Conservation (phyloP, 2,888 invertebrate species). For the Hypsopygia costalis region DNA sequence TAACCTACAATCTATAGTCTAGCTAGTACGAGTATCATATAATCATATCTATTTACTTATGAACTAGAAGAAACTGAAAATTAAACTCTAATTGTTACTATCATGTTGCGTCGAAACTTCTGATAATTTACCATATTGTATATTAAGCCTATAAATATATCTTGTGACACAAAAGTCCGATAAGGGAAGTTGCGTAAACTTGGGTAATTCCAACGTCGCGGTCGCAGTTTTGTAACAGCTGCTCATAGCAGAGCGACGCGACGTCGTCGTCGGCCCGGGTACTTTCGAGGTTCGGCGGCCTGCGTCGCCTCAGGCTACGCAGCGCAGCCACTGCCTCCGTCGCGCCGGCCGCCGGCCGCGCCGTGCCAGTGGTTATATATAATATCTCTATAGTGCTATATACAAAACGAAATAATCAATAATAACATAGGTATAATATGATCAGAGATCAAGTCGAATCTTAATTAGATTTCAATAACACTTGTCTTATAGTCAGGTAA, state of each 20-base stretch:
- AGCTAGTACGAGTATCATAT: too few species aligned
- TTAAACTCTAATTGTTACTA: too few species aligned
- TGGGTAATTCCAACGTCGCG: constrained; percentile 48
- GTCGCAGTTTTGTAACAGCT: constrained; percentile 61
- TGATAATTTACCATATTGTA: constrained; percentile 2
- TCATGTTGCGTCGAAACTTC: not conserved
- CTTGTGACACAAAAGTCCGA: constrained; percentile 47
- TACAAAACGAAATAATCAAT: too few species aligned
- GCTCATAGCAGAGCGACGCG: constrained; percentile 25
- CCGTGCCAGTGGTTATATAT: constrained; percentile 6
- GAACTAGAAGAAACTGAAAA: too few species aligned
- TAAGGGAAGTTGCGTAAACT: constrained; percentile 64
- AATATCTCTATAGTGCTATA: too few species aligned
- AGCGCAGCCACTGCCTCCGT: constrained; percentile 16
- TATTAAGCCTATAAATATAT: constrained; percentile 30
- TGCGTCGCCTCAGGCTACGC: constrained; percentile 33
- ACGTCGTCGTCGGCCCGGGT: constrained; percentile 19
- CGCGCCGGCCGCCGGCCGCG: constrained; percentile 11
- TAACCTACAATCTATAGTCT: too few species aligned
- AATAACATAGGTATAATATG: too few species aligned
- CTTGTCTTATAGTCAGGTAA: too few species aligned
- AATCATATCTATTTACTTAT: too few species aligned
- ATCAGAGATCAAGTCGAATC: too few species aligned
- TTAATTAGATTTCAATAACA: too few species aligned
- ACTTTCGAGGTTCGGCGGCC: constrained; percentile 19